Evolutionary conservation across 2,888 invertebrate genomes (phyloP).

Genomic region (Acleris emargana): DNA sequence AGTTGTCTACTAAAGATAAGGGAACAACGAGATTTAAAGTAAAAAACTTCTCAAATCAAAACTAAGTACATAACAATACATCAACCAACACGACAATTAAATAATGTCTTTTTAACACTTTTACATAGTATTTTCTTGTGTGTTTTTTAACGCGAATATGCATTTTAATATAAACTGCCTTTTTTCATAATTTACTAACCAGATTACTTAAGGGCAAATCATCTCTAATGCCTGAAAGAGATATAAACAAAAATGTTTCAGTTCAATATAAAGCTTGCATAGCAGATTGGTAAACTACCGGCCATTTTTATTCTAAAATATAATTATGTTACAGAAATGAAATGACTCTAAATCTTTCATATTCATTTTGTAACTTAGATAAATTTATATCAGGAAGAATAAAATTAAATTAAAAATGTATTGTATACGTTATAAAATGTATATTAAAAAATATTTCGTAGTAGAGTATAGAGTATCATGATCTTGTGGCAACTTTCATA

Average conservation of each 20-base stretch:
- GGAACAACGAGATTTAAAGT: conserved; percentile 11
- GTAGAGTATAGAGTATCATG: too few species aligned
- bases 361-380: too few species aligned
- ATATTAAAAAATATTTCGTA: too few species aligned
- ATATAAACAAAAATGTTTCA: conserved; percentile 28
- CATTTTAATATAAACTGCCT: conserved; percentile 32
- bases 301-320: conserved; percentile 1
- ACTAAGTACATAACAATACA: conserved; percentile 1
- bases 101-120: conserved; percentile 21
- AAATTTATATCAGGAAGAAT: too few species aligned
- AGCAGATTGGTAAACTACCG: conserved; percentile 1
- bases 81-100: not conserved
- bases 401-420: too few species aligned
- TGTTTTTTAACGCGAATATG: conserved; percentile 13
- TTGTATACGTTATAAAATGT: too few species aligned
- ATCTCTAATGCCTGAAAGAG: conserved; percentile 27
- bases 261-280: not conserved
- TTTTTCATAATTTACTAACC: conserved; percentile 31
- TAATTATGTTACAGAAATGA: too few species aligned
- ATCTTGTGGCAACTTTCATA: too few species aligned
- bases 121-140: conserved; percentile 6
- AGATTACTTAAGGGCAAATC: conserved; percentile 15
- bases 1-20: not conserved
- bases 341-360: too few species aligned
- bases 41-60: conserved; percentile 1